Conservation (phyloP, 2,888 invertebrate genomes). For the Drosophila mulleri region DNA sequence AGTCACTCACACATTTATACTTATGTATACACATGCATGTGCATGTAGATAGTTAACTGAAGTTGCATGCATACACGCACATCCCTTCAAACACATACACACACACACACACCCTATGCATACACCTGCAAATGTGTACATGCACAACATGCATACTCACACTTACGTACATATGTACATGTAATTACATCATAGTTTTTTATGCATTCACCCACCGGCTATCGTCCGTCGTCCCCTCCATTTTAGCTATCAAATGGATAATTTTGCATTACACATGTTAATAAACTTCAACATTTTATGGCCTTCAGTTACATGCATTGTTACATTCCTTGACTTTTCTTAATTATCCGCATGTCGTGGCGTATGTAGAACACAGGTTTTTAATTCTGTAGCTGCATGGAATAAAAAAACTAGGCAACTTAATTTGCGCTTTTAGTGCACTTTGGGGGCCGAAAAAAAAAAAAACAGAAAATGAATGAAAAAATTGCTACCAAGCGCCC, state of each 20-base stretch:
- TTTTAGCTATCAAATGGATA: constrained; percentile 6
- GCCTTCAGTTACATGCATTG: constrained; percentile 6
- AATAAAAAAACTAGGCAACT: constrained; percentile 51
- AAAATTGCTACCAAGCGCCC: constrained; percentile 23
- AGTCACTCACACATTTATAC: no score
- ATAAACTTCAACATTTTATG: constrained; percentile 4
- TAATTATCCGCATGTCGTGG: constrained; percentile 8
- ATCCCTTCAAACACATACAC: neutral
- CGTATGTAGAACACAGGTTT: constrained; percentile 46
- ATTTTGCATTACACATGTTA: constrained; percentile 18
- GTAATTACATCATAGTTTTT: neutral
- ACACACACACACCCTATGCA: no score
- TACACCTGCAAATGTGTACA: neutral
- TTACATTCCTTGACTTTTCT: constrained; percentile 11
- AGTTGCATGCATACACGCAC: neutral
- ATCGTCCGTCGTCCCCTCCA: no score
- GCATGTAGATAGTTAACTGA: no score
- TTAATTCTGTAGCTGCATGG: constrained; percentile 59
- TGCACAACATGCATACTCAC: neutral
- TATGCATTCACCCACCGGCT: neutral
- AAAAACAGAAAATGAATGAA: neutral
- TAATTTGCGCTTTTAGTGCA: constrained; percentile 76
- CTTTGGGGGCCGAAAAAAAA: constrained; percentile 52
- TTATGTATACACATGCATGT: no score
- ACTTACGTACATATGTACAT: neutral